A percentile compares a stretch with the other conserved stretches of the same genome.
Evolutionary conservation across 2,888 invertebrate genomes (phyloP).

Genomic region (Drosophila putrida): DNA sequence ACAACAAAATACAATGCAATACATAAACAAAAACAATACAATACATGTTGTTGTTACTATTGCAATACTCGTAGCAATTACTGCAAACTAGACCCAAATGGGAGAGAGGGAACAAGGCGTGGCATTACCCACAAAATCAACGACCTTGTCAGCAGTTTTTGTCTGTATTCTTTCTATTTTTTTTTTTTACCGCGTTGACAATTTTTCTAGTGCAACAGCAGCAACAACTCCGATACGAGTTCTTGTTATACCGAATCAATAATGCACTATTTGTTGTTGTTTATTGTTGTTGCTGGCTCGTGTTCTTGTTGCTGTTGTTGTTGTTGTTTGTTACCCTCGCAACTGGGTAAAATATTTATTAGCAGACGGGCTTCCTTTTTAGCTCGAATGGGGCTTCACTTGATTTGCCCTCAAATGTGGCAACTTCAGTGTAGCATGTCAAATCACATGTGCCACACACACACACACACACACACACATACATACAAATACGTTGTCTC

Average conservation of each 20-base stretch:
- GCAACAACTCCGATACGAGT: conserved; percentile 30
- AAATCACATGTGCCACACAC: conserved; percentile 50
- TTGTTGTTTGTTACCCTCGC: conserved; percentile 9
- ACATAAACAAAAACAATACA: conserved; percentile 23
- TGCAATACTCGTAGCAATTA: conserved; percentile 64
- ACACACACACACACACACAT: conserved; percentile 3
- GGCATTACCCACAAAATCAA: conserved; percentile 36
- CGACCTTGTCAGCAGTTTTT: conserved; percentile 73
- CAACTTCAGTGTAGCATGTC: conserved; percentile 52
- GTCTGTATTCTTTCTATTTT: conserved; percentile 10
- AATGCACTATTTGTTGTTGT: conserved; percentile 35
- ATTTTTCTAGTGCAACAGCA: conserved; percentile 53
- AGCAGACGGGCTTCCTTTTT: conserved; percentile 14
- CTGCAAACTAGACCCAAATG: conserved; percentile 44
- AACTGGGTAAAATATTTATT: conserved; percentile 53
- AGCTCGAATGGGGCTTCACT: conserved; percentile 20
- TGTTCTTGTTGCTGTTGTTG: not conserved
- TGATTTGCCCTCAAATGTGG: conserved; percentile 34
- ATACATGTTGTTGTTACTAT: conserved; percentile 50
- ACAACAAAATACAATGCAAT: conserved; percentile 6
- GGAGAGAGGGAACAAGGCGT: not conserved
- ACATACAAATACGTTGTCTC: not conserved
- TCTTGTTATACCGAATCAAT: conserved; percentile 60
- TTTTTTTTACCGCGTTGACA: conserved; percentile 57
- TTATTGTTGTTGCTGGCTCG: conserved; percentile 16